Conservation (phyloP, 1,140 invertebrate species). For the Helicoverpa armigera region DNA sequence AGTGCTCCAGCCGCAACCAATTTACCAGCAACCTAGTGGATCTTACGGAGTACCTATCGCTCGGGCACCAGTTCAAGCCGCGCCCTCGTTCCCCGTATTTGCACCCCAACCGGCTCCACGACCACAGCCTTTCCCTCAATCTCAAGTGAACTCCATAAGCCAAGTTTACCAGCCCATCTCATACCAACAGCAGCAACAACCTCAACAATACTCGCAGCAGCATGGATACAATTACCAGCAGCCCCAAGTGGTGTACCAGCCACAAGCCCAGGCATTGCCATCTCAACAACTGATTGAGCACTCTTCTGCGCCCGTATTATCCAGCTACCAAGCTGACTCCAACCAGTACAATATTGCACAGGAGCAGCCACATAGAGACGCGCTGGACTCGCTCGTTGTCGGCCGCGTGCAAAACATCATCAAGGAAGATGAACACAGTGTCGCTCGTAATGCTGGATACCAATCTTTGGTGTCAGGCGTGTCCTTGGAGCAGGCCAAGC, state of each 20-base stretch:
- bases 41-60: slow-evolving; percentile 45
- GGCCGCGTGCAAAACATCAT: slow-evolving; percentile 74
- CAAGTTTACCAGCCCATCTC: slow-evolving; percentile 30
- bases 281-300: slow-evolving; percentile 57
- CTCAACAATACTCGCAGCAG: slow-evolving; percentile 42
- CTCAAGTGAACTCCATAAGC: slow-evolving; percentile 52
- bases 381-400: slow-evolving; percentile 75
- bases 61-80: slow-evolving; percentile 9
- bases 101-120: slow-evolving; percentile 43
- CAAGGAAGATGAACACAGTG: slow-evolving; percentile 74
- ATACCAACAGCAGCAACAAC: slow-evolving; percentile 43
- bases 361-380: slow-evolving; percentile 65
- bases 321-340: slow-evolving; percentile 72
- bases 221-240: slow-evolving; percentile 44
- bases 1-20: slow-evolving; percentile 40
- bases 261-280: slow-evolving; percentile 52
- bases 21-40: slow-evolving; percentile 41
- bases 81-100: slow-evolving; percentile 9
- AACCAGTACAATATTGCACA: slow-evolving; percentile 67
- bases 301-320: slow-evolving; percentile 55
- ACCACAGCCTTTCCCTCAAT: slow-evolving; percentile 44
- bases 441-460: slow-evolving; percentile 73
- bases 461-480: slow-evolving; percentile 77
- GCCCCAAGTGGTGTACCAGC: slow-evolving; percentile 44
- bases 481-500: slow-evolving; percentile 73